phyloP scores from a whole-genome alignment of 2,797 vertebrate species.

The Botia almorhae region DNA sequence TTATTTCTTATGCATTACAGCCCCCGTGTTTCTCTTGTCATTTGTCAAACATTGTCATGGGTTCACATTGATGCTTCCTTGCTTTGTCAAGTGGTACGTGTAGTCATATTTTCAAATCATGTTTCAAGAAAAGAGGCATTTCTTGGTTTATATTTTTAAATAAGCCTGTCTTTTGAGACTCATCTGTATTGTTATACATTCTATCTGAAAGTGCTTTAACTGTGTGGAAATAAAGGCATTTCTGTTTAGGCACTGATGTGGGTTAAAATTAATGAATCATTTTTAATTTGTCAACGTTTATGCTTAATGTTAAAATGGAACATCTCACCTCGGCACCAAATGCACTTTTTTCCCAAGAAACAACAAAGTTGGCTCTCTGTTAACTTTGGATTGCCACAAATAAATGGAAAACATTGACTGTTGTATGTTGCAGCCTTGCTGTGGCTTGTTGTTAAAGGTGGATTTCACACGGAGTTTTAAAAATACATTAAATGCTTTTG shows the following conservation, averaged over 20 bases:
- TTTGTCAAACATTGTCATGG: no score
- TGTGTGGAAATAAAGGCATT: background rate
- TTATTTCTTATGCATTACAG: no score
- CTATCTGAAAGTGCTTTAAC: background rate
- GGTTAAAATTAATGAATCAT: background rate
- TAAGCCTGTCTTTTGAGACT: background rate
- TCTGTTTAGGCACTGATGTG: background rate
- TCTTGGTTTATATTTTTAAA: background rate
- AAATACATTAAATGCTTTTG: background rate
- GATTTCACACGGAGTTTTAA: background rate
- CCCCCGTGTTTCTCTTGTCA: no score
- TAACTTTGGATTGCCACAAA: background rate
- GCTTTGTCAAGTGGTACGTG: background rate
- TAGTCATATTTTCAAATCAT: background rate
- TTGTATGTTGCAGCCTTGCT: background rate
- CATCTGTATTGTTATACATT: background rate
- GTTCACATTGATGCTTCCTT: background rate
- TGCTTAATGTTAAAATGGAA: background rate
- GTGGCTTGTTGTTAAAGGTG: slow-evolving; percentile 2
- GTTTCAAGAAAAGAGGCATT: background rate
- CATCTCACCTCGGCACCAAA: background rate
- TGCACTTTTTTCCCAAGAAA: background rate
- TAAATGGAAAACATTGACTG: background rate
- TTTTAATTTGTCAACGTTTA: background rate
- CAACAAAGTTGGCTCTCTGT: background rate